phyloP scores from a whole-genome alignment of 2,797 vertebrate genomes.

The Chelon auratus region DNA sequence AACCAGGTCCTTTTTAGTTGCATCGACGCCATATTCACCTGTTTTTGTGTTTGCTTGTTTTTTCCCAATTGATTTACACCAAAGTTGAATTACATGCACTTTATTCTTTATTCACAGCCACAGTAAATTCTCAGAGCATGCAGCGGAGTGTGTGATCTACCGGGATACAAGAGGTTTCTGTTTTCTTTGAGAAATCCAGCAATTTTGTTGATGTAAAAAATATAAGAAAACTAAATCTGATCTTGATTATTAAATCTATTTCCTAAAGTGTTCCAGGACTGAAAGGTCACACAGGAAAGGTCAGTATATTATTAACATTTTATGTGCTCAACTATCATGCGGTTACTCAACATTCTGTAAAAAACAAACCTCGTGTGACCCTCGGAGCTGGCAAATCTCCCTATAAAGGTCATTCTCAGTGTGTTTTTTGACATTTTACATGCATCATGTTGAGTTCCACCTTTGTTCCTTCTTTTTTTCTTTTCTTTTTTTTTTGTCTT shows the following conservation, averaged over 20 bases:
- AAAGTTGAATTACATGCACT: background rate
- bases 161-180: background rate
- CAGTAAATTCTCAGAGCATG: background rate
- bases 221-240: background rate
- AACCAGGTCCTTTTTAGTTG: background rate
- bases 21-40: background rate
- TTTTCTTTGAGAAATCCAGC: constrained; percentile 1
- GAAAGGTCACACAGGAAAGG: constrained; percentile 64
- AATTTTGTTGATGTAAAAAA: background rate
- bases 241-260: constrained; percentile 23
- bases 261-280: constrained; percentile 24
- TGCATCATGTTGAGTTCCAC: background rate
- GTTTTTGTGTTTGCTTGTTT: background rate
- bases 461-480: background rate
- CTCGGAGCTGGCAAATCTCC: constrained; percentile 2
- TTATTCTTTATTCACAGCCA: background rate
- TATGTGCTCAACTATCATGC: constrained; percentile 37
- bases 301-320: constrained; percentile 67
- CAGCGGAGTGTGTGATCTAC: background rate
- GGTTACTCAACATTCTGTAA: constrained; percentile 37
- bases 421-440: constrained; percentile 42
- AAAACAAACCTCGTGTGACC: constrained; percentile 40
- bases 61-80: background rate
- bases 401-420: constrained; percentile 47
- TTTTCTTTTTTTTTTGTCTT: background rate